Conservation (phyloP, 2,797 vertebrate genomes). For the Phaenicophaeus curvirostris region DNA sequence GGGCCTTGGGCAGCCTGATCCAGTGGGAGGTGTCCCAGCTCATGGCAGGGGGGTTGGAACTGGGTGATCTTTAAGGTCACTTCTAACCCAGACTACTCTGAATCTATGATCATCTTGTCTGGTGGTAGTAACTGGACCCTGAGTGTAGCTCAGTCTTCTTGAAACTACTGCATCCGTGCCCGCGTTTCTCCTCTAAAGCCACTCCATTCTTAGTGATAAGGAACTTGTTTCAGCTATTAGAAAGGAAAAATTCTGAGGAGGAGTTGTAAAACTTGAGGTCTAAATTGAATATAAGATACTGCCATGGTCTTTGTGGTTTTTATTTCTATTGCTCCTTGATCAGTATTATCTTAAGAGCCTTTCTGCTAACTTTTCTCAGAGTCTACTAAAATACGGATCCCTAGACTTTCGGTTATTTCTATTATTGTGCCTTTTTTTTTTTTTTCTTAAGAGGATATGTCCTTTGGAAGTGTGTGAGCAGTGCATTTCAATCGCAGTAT, state of each 20-base stretch:
- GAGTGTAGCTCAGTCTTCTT: background rate
- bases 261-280: background rate
- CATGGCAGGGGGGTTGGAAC: too few species aligned
- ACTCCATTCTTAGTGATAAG: background rate
- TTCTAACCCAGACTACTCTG: too few species aligned
- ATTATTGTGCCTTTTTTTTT: too few species aligned
- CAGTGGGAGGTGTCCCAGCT: too few species aligned
- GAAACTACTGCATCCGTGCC: rapidly evolving
- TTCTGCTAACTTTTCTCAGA: background rate
- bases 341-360: background rate
- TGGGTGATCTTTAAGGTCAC: too few species aligned
- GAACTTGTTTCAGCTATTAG: background rate
- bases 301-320: background rate
- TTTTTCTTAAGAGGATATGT: background rate
- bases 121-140: background rate
- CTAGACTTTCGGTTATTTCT: background rate
- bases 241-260: background rate
- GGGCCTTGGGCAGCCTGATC: too few species aligned
- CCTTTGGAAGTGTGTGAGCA: background rate
- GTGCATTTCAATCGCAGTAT: background rate
- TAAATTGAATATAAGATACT: background rate
- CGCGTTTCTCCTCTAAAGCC: background rate
- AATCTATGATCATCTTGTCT: background rate
- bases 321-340: background rate
- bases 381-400: background rate